Base-by-base conservation (phyloP, 2,113 vertebrate genomes). In the Shinisaurus crocodilurus region DNA sequence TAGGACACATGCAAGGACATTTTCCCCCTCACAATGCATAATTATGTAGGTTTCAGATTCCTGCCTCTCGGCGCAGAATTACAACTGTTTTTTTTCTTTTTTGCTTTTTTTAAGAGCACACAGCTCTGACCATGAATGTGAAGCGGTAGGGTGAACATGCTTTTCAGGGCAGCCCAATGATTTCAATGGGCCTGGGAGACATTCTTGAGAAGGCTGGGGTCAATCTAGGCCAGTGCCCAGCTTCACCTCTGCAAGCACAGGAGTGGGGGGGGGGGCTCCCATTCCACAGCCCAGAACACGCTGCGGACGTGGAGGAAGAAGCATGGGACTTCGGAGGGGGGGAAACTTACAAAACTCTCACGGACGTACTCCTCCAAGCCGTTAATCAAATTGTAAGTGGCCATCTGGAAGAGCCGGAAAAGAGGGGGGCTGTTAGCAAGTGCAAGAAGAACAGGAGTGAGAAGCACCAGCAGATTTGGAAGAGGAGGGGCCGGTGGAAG, bases 311-410 rank as follows among this genome's bases (percentile, higher is more conserved):
- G 18, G 9, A 23, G 18, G 60, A 16, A 1, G 27, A 34, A 7
- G 25, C 3, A 15, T 1, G 0, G 12, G 5, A 6, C 54, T 54
- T 54, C 13, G 15, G 4, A 16, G 32, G 9, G 13, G 12, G 18
- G 29, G 45, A 27, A 32, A 92, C 98, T 97, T 94, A 98, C 98
- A 92, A 98, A 98, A 94, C 98, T 98, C 92, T 98, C 98, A 0
- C 95, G 95, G 87, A 98, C 97, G 85, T 98, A 98, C 65, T 97
- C 98, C 95, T 98, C 97, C 37, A 98, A 95, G 70, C 97, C 98
- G 8, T 97, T 97, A 25, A 98, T 97, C 0, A 98, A 97, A 80
- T 93, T 95, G 29, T 98, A 96, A 29, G 98, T 96, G 23, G 97
- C 97, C 65, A n/a, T 20, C 32, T 67, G 82, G 54, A 80, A n/a